Evolutionary conservation across 2,113 vertebrate species (phyloP), one percentile per base, ranked within the genome.

Genomic region (Mungos mungo): DNA sequence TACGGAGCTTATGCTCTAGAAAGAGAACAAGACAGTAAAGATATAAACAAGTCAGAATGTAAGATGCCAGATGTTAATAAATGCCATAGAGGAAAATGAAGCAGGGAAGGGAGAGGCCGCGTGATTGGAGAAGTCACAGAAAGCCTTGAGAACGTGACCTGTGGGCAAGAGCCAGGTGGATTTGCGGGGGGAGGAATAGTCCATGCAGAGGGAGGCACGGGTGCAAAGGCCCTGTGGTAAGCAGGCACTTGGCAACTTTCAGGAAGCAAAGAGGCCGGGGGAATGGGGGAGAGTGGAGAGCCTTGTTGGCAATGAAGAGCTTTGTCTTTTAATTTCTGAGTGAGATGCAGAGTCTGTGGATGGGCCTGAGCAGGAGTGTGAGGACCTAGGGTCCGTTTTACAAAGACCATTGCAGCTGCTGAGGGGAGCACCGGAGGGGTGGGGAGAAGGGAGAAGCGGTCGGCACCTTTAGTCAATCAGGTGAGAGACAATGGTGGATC

Each of bases 241-340:
- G 45, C 3, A 0, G 9, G 7, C 25, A 12, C 21, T 5, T 18
- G 33, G 72, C 77, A 23, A 7, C 13, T 41, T 38, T 10, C 18
- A n/a, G 38, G 85, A 71, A 88, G 57, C 14, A 52, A 11, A 52
- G 54, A 77, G 63, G 29, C 50, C 63, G 2, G 0, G 13, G 13
- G 45, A 33, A 57, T 5, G 0, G 0, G 2, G 18, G 27, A 25
- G 65, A 3, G 16, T 1, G 7, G 29, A 0, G 18, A 50, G n/a
- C n/a, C 16, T 16, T 7, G 38, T 14, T 12, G 57, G 65, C 33
- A 21, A 18, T 25, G 71, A 23, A 47, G 33, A 35, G 47, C 14
- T 31, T 31, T 66, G 80, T 35, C 35, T 84, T 87, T 68, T 31
- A 38, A 79, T 52, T 66, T 84, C 33, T 88, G 69, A 72, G 45